phyloP scores from a whole-genome alignment of 2,113 vertebrate genomes.

The Heterotis niloticus region DNA sequence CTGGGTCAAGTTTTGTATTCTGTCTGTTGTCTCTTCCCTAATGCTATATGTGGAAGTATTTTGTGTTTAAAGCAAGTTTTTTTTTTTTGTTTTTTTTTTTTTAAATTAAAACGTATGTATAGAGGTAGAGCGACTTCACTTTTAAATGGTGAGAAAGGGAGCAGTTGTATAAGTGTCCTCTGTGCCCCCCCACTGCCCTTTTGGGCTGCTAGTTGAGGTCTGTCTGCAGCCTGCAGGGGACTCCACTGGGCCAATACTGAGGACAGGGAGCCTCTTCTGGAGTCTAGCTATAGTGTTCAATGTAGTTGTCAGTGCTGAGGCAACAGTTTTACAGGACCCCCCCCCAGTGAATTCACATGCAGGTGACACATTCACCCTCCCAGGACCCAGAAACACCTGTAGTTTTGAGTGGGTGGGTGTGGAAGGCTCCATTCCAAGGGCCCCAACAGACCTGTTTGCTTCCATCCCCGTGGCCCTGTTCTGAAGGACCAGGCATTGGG shows the following conservation, averaged over 20 bases:
- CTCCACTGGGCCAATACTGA: no score
- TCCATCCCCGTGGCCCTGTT: no score
- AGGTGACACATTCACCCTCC: conserved; percentile 60
- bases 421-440: not conserved
- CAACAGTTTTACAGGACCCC: conserved; percentile 21
- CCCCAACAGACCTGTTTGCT: not conserved
- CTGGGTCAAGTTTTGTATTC: conserved; percentile 45
- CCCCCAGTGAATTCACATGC: conserved; percentile 52
- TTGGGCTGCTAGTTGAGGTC: conserved; percentile 15
- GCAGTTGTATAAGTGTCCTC: conserved; percentile 11
- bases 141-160: conserved; percentile 32
- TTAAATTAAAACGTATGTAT: conserved; percentile 59
- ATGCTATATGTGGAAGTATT: conserved; percentile 55
- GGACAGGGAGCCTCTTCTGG: no score
- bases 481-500: no score
- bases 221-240: conserved; percentile 33
- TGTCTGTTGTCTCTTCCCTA: conserved; percentile 49
- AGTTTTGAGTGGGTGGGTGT: not conserved
- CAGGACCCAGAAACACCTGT: not conserved
- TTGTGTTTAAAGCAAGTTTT: conserved; percentile 48
- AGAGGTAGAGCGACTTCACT: conserved; percentile 36
- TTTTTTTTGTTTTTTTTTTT: no score
- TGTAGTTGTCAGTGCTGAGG: conserved; percentile 50
- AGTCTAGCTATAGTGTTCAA: conserved; percentile 64
- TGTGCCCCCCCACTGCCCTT: conserved; percentile 31